These are phyloP conservation scores for Adelges cooleyi DNA, from an alignment of 1,140 invertebrate genomes.

Conservation along the genomic window DNA sequence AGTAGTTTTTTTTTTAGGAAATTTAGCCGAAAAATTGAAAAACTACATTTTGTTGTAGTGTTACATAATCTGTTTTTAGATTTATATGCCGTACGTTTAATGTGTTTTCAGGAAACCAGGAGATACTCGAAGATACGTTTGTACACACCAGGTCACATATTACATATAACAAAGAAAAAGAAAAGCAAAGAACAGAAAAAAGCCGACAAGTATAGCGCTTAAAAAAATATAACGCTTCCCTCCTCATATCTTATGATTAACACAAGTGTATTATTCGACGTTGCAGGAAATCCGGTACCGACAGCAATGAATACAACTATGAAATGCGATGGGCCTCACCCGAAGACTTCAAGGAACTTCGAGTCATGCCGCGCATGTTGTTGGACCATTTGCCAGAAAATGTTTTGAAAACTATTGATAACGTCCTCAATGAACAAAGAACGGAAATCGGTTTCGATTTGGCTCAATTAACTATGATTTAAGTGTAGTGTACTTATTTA, in stretches of 20 bases:
- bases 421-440: slow-evolving; percentile 44
- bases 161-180: slow-evolving; percentile 47
- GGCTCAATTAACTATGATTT: slow-evolving; percentile 33
- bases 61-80: too few relatives aligned
- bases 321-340: slow-evolving; percentile 63
- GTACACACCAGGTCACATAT: slow-evolving; percentile 57
- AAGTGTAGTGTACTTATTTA: not conserved
- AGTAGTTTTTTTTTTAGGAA: too few relatives aligned
- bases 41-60: too few relatives aligned
- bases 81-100: too few relatives aligned
- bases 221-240: not conserved
- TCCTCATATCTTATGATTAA: not conserved
- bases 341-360: slow-evolving; percentile 60
- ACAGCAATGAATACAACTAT: slow-evolving; percentile 40
- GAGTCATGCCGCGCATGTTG: slow-evolving; percentile 64
- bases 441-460: slow-evolving; percentile 35
- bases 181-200: slow-evolving; percentile 53
- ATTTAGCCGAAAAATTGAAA: too few relatives aligned
- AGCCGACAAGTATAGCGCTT: slow-evolving; percentile 34
- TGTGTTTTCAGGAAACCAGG: slow-evolving; percentile 51
- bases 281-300: slow-evolving; percentile 42
- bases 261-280: not conserved
- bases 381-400: slow-evolving; percentile 63
- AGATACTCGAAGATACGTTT: slow-evolving; percentile 55
- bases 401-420: slow-evolving; percentile 51